Percentiles rank a stretch among this genome's conserved stretches.
Conservation (phyloP, 1,140 invertebrate genomes). For the Belonocnema kinseyi region DNA sequence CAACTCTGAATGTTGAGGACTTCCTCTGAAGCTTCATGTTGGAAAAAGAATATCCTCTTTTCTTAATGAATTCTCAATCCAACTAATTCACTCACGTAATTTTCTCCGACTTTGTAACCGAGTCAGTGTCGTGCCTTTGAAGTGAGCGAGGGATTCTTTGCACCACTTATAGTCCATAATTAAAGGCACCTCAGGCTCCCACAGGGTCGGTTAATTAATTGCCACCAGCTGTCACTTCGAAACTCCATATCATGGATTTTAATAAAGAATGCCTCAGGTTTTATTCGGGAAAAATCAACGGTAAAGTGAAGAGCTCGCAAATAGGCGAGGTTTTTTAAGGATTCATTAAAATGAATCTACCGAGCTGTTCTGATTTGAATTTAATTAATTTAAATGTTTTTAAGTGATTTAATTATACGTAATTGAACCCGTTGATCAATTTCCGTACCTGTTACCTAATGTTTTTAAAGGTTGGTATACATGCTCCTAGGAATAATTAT, state of each 20-base stretch:
- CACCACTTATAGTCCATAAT: conserved; percentile 50
- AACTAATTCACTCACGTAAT: conserved; percentile 49
- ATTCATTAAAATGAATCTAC: background rate
- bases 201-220: conserved; percentile 48
- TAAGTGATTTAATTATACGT: background rate
- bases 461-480: too few species aligned
- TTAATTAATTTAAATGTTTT: background rate
- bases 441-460: background rate
- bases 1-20: background rate
- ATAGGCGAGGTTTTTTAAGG: background rate
- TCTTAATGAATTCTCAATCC: conserved; percentile 50
- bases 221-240: conserved; percentile 49
- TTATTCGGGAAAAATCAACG: background rate
- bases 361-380: background rate
- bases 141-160: conserved; percentile 48
- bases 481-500: too few species aligned
- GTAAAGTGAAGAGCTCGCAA: background rate
- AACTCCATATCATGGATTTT: conserved; percentile 34
- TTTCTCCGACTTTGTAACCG: conserved; percentile 47
- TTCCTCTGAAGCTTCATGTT: conserved; percentile 1
- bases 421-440: background rate
- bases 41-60: conserved; percentile 39
- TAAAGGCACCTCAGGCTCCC: conserved; percentile 48
- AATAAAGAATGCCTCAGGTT: conserved; percentile 4
- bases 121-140: conserved; percentile 41